A percentile compares a stretch with the other conserved stretches of the same genome.
These are phyloP conservation scores for Dicranocentrus wangi DNA, from an alignment of 2,888 invertebrate genomes.

Conservation along the genomic window DNA sequence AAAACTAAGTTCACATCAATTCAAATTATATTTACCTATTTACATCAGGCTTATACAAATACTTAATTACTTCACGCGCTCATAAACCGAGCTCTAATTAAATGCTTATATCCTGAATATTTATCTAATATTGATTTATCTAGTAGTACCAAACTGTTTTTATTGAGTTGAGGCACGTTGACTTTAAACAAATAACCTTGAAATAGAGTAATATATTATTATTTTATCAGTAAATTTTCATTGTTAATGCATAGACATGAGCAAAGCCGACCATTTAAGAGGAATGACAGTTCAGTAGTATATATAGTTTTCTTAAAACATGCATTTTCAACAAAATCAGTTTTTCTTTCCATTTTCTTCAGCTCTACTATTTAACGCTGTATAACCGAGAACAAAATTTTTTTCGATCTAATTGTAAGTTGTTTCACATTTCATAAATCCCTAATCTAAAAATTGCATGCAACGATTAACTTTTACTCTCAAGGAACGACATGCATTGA, in stretches of 20 bases:
- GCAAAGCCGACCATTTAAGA: constrained; percentile 24
- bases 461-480: no score
- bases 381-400: no score
- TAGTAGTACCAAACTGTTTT: constrained; percentile 53
- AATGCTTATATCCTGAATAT: constrained; percentile 18
- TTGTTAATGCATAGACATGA: constrained; percentile 18
- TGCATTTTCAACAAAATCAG: not conserved
- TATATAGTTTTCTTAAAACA: constrained; percentile 11
- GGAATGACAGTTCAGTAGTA: constrained; percentile 38
- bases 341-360: no score
- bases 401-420: no score
- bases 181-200: constrained; percentile 23
- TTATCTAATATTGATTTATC: not conserved
- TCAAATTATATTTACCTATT: constrained; percentile 6
- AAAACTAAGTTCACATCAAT: not conserved
- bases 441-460: no score
- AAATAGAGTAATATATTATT: constrained; percentile 7
- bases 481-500: no score
- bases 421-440: no score
- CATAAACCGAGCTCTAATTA: constrained; percentile 3
- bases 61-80: not conserved
- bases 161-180: constrained; percentile 55
- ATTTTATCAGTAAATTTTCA: not conserved
- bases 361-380: no score
- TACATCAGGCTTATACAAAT: constrained; percentile 5